Base-by-base conservation (phyloP, 1,140 invertebrate species). In the Leptoteleia sp. region DNA sequence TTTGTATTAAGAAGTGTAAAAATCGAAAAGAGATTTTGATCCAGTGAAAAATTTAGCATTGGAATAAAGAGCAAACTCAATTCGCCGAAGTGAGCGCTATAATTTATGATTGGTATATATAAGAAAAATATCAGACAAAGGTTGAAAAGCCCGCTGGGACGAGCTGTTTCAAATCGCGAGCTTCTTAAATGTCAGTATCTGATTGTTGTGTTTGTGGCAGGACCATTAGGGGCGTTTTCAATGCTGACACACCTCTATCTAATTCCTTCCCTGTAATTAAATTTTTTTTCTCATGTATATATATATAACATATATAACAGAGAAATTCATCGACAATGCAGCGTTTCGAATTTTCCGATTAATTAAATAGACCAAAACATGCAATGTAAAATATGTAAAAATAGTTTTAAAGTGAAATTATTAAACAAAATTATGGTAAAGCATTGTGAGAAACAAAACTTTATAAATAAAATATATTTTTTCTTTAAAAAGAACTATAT, bases 131-230 rank as follows among this genome's bases (percentile, higher is more conserved):
- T 57, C 59, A 73, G 59, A 73, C 71, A 76, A 75, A 67, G 62
- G 71, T 76, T 76, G 62, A 54, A 67, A 67, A 76, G 71, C 71
- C 62, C 71, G 45, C 54, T 67, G 62, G 71, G 61, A 61, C 29
- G 54, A 52, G 31, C 47, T 62, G 72, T 50, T 61, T 76, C 29
- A 38, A 59, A 61, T 67, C 38, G 35, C 52, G 61, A 67, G 62
- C 62, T 76, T 76, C 72, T 76, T 68, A 76, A 68, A 76, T 76
- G 72, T 62, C 55, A 76, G 72, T 68, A 55, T 76, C 72, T 68
- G 72, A 76, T 76, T 76, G 62, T 75, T 75, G 11, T 48, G 71
- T 68, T 67, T 40, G 62, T 33, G 31, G 54, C 54, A 61, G 54
- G 55, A 62, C 72, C 37, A 76, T 76, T 76, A 76, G 62, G 72